Evolutionary conservation across 2,797 vertebrate species (phyloP), one percentile per base, ranked within the genome.

Genomic region (Danio aesculapii): DNA sequence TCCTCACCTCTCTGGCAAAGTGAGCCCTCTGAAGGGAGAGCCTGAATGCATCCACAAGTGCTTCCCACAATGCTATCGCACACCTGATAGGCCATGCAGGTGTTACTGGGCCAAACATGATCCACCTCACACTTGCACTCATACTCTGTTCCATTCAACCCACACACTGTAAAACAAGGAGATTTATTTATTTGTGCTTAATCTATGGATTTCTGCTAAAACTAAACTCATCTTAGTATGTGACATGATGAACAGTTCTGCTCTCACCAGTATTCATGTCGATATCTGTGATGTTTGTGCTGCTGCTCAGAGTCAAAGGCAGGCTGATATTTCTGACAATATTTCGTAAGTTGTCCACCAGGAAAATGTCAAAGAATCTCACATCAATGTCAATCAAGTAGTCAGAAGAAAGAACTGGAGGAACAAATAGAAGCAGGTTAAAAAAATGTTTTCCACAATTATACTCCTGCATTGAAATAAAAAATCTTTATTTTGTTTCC

Each of bases 1-100:
- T 49, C 4, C 59, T 41, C 1, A 78, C 81, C 81, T 53, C 39
- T 77, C 53, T 61, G 81, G 17, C 81, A 83, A 6, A 73, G 50
- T 55, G 88, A 78, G 66, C 91, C 88, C 0, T 81, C 30, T 9
- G 86, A 63, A 87, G 93, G 93, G 57, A 90, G 19, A 79, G 83
- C 58, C 53, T 78, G 90, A 47, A 86, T 75, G 78, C 93, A 95
- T 44, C 73, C 43, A 57, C 95, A 96, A 0, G 57, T 68, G 14
- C 68, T 47, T 43, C n/a, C 46, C 0, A 57, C 5, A 52, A 72
- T 21, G 41, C 59, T 84, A 43, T 85, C 72, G 82, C 91, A 92
- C 58, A 44, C 47, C 39, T 83, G 70, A 66, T 88, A 86, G 19
- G 47, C 75, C 13, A 12, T 57, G 67, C 82, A 83, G 58, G 58